Percentiles rank a stretch among this genome's conserved stretches.
phyloP scores from a whole-genome alignment of 2,888 invertebrate genomes.

The Tachystola acroxantha region DNA sequence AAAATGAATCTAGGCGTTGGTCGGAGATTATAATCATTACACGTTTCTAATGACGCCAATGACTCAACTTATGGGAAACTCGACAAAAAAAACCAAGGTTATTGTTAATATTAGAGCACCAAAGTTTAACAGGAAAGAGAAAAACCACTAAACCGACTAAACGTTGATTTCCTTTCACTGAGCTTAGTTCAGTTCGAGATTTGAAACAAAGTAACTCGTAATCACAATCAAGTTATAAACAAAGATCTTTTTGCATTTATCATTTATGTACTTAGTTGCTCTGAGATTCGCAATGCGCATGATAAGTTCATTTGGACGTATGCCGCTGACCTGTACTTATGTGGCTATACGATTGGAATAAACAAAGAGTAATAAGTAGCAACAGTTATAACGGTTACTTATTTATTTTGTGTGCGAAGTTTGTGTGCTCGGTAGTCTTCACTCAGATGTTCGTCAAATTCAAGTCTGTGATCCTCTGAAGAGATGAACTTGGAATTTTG shows the following conservation, averaged over 20 bases:
- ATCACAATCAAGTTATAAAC: slow-evolving; percentile 18
- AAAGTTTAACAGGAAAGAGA: slow-evolving; percentile 28
- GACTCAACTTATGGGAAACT: slow-evolving; percentile 15
- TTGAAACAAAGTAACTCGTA: slow-evolving; percentile 36
- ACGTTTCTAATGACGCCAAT: slow-evolving; percentile 1
- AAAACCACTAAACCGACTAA: slow-evolving; percentile 27
- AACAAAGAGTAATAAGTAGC: slow-evolving; percentile 8
- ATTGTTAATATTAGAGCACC: slow-evolving; percentile 36
- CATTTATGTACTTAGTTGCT: too few species aligned
- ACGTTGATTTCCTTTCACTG: slow-evolving; percentile 44
- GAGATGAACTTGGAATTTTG: slow-evolving; percentile 24
- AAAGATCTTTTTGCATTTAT: slow-evolving; percentile 45
- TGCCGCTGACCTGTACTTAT: slow-evolving; percentile 32
- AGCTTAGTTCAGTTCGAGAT: slow-evolving; percentile 24
- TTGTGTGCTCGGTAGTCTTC: slow-evolving; percentile 1
- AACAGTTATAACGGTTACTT: slow-evolving; percentile 12
- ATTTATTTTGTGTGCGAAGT: not conserved
- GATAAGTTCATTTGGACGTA: slow-evolving; percentile 51
- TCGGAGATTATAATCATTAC: too few species aligned
- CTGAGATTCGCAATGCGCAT: slow-evolving; percentile 37
- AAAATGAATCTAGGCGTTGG: too few species aligned
- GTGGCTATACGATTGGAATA: slow-evolving; percentile 15
- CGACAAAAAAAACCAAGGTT: slow-evolving; percentile 45
- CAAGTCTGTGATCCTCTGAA: not conserved
- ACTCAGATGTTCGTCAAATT: not conserved